Evolutionary conservation across 2,888 invertebrate species (phyloP), one percentile per base, ranked within the genome.

Genomic region (Tenodera sinensis): DNA sequence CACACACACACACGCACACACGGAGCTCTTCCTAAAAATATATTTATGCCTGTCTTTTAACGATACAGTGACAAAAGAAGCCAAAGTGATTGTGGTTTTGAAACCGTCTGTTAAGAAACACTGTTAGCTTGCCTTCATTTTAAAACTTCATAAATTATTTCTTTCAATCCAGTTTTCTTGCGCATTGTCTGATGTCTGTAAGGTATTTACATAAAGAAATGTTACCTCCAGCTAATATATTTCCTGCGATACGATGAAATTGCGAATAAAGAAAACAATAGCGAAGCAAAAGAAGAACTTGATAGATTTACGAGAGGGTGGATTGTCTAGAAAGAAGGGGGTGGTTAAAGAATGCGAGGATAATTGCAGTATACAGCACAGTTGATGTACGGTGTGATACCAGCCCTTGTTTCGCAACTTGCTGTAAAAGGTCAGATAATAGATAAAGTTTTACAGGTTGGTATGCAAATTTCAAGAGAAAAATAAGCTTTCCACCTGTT

Each of bases 401-500:
- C 54, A 3, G 54, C 54, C 54, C 54, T 71, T 71, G 54, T 71
- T 71, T 71, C 54, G 54, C 54, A 71, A 71, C 54, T 71, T 71
- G 54, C 54, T 20, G 25, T 71, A 71, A 71, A 71, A 71, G 54
- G 54, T 82, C 82, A 87, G 81, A 87, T 87, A 28, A 87, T 25
- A 82, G 28, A 28, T 30, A 30, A 86, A 28, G 30, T 30, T 82
- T 81, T 82, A 82, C 82, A 30, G 28, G 82, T 82, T 81, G 30
- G 30, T 82, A 87, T 87, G 87, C 87, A 87, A 87, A 87, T 82
- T 87, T 28, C 81, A 87, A 87, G 27, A 30, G 28, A 85, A 28
- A 47, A 34, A 54, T 15, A 85, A 71, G 54, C 54, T 71, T 71
- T 71, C 54, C 54, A 71, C 25, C 54, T 71, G 54, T 71, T 71